phyloP scores from a whole-genome alignment of 2,797 vertebrate species.

The Monodelphis domestica region DNA sequence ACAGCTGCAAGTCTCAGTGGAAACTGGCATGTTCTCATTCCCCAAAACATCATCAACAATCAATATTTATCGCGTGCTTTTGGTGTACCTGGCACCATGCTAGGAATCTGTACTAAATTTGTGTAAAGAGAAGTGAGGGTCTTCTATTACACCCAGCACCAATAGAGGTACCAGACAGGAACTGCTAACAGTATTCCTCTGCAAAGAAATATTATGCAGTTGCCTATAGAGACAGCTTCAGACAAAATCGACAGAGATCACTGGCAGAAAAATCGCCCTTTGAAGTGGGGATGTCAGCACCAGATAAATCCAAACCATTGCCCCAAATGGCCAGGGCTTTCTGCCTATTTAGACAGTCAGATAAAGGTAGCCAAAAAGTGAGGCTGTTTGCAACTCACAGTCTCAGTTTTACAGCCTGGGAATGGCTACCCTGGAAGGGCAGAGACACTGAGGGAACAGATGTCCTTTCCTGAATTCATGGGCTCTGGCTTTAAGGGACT shows the following conservation, averaged over 20 bases:
- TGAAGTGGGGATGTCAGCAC: not conserved
- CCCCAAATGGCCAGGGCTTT: not conserved
- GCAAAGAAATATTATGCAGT: not conserved
- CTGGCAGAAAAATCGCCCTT: not conserved
- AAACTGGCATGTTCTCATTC: conserved; percentile 48
- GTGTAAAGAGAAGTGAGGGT: not conserved
- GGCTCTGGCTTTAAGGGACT: not conserved
- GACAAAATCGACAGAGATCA: conserved; percentile 30
- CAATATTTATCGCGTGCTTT: conserved; percentile 66
- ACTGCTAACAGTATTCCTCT: not conserved
- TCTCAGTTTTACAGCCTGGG: not conserved
- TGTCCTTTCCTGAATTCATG: not conserved
- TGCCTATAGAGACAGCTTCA: conserved; percentile 14
- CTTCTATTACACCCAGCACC: conserved; percentile 27
- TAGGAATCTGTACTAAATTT: conserved; percentile 48
- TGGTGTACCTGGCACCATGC: conserved; percentile 31
- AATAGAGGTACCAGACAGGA: conserved; percentile 4
- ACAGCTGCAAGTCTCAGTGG: conserved; percentile 58
- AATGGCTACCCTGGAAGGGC: not conserved
- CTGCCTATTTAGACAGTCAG: conserved; percentile 15
- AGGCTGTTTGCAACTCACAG: not conserved
- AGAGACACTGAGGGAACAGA: not conserved
- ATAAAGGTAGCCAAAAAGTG: not conserved
- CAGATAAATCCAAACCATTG: not conserved
- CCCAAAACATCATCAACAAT: conserved; percentile 59